These are phyloP conservation scores for Drosophila virilis DNA, from an alignment of 1,140 invertebrate genomes.

Conservation along the genomic window DNA sequence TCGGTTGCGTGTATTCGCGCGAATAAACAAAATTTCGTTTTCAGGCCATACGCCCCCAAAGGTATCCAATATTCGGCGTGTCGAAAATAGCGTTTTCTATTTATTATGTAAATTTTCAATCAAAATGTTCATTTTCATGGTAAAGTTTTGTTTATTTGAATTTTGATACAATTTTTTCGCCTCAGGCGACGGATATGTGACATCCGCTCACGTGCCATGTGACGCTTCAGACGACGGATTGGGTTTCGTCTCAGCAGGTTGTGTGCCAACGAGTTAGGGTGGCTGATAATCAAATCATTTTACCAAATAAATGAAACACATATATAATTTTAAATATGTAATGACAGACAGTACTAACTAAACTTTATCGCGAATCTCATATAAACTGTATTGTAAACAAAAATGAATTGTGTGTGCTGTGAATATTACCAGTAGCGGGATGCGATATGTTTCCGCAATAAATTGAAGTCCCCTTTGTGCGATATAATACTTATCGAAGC, in stretches of 20 bases:
- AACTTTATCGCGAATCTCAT: too few species aligned
- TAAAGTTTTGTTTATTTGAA: not conserved
- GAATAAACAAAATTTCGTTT: too few species aligned
- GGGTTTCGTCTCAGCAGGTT: too few species aligned
- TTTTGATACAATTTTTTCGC: not conserved
- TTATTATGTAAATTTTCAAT: slow-evolving; percentile 2
- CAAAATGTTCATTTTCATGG: not conserved
- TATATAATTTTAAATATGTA: too few species aligned
- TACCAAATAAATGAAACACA: too few species aligned
- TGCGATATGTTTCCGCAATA: slow-evolving; percentile 17
- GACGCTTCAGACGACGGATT: too few species aligned
- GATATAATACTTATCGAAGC: slow-evolving; percentile 66
- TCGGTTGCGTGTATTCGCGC: too few species aligned
- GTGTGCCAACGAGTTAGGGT: too few species aligned
- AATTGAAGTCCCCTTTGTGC: slow-evolving; percentile 46
- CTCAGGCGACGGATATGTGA: not conserved
- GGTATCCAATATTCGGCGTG: not conserved
- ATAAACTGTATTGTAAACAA: too few species aligned
- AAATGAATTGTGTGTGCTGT: not conserved
- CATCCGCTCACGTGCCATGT: not conserved
- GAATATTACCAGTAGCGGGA: not conserved
- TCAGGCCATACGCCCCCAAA: too few species aligned
- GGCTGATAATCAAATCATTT: too few species aligned
- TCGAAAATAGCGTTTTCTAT: not conserved
- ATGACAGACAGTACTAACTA: too few species aligned